These are phyloP conservation scores for Dryobates pubescens DNA, from an alignment of 2,797 vertebrate species.

Conservation along the genomic window DNA sequence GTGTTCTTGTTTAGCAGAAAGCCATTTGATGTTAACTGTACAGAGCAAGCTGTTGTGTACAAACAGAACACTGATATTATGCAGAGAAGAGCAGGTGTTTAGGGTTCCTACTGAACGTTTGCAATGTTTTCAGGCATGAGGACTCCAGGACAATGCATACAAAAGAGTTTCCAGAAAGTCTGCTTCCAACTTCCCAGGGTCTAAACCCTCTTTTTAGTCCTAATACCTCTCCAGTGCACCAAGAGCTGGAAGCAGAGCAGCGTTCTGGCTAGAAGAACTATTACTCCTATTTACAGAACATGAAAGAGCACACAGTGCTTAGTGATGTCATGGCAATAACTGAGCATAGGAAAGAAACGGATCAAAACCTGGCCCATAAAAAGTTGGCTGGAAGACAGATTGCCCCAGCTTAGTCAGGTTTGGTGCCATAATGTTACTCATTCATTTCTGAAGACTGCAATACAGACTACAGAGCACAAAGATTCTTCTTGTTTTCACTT, in stretches of 20 bases:
- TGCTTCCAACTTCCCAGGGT: background rate
- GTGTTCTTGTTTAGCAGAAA: background rate
- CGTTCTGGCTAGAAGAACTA: background rate
- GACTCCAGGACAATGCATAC: background rate
- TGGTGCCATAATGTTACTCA: slow-evolving; percentile 9
- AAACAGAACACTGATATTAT: background rate
- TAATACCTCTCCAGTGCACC: background rate
- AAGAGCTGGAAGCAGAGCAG: background rate
- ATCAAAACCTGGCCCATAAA: background rate
- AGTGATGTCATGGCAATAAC: background rate
- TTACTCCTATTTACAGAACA: background rate
- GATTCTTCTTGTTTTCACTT: background rate
- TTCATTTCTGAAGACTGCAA: background rate
- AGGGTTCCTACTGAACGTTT: background rate
- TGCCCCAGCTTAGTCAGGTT: background rate
- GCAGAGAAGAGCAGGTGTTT: too few species aligned
- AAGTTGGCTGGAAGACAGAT: background rate
- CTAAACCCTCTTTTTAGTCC: background rate
- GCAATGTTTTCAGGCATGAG: background rate
- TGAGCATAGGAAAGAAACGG: background rate
- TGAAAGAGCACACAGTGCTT: background rate
- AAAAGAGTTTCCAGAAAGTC: background rate
- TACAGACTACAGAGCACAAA: background rate
- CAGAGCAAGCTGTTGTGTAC: background rate
- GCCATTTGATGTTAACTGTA: background rate